Conservation (phyloP, 2,797 vertebrate species). For the Dallia pectoralis region DNA sequence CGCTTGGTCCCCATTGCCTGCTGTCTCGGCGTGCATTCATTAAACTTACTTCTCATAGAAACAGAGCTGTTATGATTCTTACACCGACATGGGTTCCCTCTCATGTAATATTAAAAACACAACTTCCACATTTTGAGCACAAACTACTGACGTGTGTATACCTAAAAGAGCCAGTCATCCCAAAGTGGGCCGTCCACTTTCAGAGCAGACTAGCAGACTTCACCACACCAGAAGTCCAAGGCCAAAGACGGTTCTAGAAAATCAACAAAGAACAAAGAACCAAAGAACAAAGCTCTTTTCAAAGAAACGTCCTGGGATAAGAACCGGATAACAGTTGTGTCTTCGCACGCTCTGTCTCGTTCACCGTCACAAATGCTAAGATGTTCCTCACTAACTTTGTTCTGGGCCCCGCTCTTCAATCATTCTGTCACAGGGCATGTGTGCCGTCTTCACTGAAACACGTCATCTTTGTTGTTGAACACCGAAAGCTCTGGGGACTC, state of each 20-base stretch:
- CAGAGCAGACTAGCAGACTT: too few relatives aligned
- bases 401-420: slow-evolving; percentile 12
- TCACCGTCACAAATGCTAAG: background rate
- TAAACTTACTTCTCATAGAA: too few relatives aligned
- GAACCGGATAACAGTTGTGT: background rate
- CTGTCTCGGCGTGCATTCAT: too few relatives aligned
- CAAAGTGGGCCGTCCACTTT: background rate
- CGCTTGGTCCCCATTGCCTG: too few relatives aligned
- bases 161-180: background rate
- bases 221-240: background rate
- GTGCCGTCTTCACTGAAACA: slow-evolving; percentile 16
- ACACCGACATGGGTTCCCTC: slow-evolving; percentile 5
- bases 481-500: background rate
- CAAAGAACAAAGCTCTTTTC: slow-evolving; percentile 11
- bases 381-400: slow-evolving; percentile 11
- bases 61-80: background rate
- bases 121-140: background rate
- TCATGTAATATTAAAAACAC: slow-evolving; percentile 9
- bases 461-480: slow-evolving; percentile 16
- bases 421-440: slow-evolving; percentile 13
- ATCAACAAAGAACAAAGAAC: background rate
- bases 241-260: background rate
- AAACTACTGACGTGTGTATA: background rate
- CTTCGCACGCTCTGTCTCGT: background rate
- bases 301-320: background rate